Base-by-base conservation (phyloP, 2,113 vertebrate genomes). In the Oreochromis tanganicae region DNA sequence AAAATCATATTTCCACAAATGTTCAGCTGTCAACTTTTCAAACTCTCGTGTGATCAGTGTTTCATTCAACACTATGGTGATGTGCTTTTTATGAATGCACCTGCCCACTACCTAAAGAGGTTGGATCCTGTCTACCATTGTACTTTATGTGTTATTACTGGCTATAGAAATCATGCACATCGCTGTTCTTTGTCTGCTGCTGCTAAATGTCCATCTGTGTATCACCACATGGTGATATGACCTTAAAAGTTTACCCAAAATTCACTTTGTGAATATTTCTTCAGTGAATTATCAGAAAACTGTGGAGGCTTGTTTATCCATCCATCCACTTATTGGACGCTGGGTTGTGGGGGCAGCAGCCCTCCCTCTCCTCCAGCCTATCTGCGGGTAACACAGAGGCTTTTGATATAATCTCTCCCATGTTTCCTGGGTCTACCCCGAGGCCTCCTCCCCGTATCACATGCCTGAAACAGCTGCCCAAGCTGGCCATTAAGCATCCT, bases 1-100 rank as follows among this genome's bases (percentile, higher is more conserved):
- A 27, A 71, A 71, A 16, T 43, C 12, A 4, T 0, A 71, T 43
- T 43, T 43, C n/a, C 12, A 43, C 38, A 43, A 43, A 71, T 14
- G 66, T 71, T 71, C 12, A 24, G 38, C 12, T 6, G 12, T 71
- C 13, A 43, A 43, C 2, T 2, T 71, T 43, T 21, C 63, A 41
- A 21, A 41, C 63, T 0, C 34, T 38, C 0, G 3, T 8, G 34
- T 21, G 19, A 61, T 34, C 57, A 9, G 27, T 10, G 27, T 32
- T 61, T 61, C 57, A 32, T 59, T 32, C 57, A 59, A 9, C 56
- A 32, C 56, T 32, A 29, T 7, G 0, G 56, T 59, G 56, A 59
- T 52, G 17, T n/a, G 50, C 3, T n/a, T 52, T 52, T 52, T 52
- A 52, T 52, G 50, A 52, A 52, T n/a, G 19, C 52, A 54, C 56